phyloP scores from a whole-genome alignment of 2,888 invertebrate species.

The Yponomeuta cagnagella region DNA sequence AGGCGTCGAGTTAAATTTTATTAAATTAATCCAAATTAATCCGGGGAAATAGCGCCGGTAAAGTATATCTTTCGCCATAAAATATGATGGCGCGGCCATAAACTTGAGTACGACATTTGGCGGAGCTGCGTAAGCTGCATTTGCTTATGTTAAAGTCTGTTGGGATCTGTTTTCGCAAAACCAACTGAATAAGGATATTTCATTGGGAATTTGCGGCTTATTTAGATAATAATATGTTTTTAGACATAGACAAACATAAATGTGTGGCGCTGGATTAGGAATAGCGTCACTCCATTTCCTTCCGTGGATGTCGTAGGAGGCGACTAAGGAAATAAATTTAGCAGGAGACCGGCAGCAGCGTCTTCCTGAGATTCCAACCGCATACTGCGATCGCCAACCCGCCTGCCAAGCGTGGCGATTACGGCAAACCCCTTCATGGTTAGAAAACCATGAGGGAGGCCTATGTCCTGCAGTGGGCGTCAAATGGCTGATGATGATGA shows the following conservation, averaged over 20 bases:
- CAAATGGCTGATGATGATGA: too few relatives aligned
- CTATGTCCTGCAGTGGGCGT: too few relatives aligned
- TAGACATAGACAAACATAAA: neutral
- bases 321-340: too few relatives aligned
- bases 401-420: too few relatives aligned
- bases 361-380: too few relatives aligned
- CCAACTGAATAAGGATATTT: neutral
- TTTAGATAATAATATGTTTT: neutral
- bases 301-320: too few relatives aligned
- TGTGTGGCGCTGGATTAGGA: too few relatives aligned
- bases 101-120: slow-evolving; percentile 34
- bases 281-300: too few relatives aligned
- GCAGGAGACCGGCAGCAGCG: too few relatives aligned
- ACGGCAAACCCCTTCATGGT: too few relatives aligned
- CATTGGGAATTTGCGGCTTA: neutral
- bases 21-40: slow-evolving; percentile 62
- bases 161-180: neutral
- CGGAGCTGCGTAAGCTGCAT: slow-evolving; percentile 17
- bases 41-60: slow-evolving; percentile 35
- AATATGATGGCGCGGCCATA: slow-evolving; percentile 45
- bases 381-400: too few relatives aligned
- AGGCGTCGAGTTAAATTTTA: slow-evolving; percentile 39
- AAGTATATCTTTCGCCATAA: slow-evolving; percentile 47
- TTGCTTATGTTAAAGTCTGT: neutral
- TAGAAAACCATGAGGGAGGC: too few relatives aligned